Evolutionary conservation across 2,113 vertebrate genomes (phyloP).

Genomic region (Phodopus roborovskii): DNA sequence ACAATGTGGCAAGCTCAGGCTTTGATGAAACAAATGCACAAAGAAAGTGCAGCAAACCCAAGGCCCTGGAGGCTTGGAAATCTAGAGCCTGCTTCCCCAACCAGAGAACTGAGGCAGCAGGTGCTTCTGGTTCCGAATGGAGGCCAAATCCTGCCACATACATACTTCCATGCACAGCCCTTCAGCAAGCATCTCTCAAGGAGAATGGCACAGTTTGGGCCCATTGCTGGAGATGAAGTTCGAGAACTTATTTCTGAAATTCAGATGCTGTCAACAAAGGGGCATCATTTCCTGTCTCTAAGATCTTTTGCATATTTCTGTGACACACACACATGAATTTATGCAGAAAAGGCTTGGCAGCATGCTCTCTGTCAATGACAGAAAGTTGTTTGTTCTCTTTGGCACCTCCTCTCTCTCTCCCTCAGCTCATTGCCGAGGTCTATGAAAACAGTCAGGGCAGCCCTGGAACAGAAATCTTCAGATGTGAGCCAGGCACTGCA

Average conservation of each 20-base stretch:
- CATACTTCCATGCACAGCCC: background rate
- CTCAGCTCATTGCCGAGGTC: background rate
- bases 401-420: constrained; percentile 19
- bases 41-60: constrained; percentile 16
- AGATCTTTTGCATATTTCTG: constrained; percentile 82
- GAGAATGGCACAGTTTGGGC: background rate
- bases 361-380: constrained; percentile 74
- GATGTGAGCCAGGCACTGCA: background rate
- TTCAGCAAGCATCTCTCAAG: background rate
- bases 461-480: background rate
- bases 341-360: constrained; percentile 81
- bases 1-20: background rate
- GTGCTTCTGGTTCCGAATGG: constrained; percentile 52
- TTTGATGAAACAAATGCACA: background rate
- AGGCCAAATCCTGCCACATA: background rate
- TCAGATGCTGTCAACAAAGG: constrained; percentile 51
- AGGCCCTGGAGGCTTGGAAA: background rate
- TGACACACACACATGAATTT: constrained; percentile 78
- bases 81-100: background rate
- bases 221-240: background rate
- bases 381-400: constrained; percentile 71
- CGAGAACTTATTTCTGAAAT: constrained; percentile 17
- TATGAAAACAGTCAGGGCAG: background rate
- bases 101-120: constrained; percentile 32
- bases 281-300: constrained; percentile 71